These are phyloP conservation scores for Sylvia borin DNA, from an alignment of 2,797 vertebrate genomes.

Conservation along the genomic window DNA sequence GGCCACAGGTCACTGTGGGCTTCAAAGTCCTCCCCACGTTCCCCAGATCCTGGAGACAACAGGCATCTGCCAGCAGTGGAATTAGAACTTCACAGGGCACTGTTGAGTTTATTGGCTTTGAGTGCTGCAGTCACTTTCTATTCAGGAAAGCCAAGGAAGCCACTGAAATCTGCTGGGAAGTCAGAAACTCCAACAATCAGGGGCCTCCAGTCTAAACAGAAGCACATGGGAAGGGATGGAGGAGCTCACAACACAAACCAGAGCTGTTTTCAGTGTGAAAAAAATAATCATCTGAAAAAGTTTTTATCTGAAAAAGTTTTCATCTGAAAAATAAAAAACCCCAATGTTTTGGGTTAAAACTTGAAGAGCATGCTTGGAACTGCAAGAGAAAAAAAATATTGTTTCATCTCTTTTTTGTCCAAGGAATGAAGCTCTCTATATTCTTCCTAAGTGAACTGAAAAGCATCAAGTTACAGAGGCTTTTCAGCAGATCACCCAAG, in stretches of 20 bases:
- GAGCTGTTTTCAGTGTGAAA: background rate
- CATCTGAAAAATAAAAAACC: background rate
- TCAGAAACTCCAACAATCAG: background rate
- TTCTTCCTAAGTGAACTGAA: background rate
- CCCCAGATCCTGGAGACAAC: background rate
- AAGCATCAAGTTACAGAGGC: background rate
- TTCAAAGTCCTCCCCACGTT: background rate
- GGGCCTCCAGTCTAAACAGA: background rate
- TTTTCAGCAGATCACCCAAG: background rate
- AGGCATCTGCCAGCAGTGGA: background rate
- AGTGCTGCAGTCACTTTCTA: background rate
- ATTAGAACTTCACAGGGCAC: background rate
- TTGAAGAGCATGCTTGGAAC: background rate
- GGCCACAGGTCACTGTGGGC: background rate
- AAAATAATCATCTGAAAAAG: too few relatives aligned
- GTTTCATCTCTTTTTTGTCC: background rate
- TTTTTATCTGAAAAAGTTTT: too few relatives aligned
- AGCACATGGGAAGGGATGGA: background rate
- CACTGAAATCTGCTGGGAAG: background rate
- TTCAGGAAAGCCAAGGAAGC: background rate
- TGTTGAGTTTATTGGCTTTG: background rate
- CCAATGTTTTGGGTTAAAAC: background rate
- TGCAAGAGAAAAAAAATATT: background rate
- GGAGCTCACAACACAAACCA: background rate
- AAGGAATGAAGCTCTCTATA: background rate